These are phyloP conservation scores for Osmoderma eremita DNA, from an alignment of 2,888 invertebrate species.

Conservation along the genomic window DNA sequence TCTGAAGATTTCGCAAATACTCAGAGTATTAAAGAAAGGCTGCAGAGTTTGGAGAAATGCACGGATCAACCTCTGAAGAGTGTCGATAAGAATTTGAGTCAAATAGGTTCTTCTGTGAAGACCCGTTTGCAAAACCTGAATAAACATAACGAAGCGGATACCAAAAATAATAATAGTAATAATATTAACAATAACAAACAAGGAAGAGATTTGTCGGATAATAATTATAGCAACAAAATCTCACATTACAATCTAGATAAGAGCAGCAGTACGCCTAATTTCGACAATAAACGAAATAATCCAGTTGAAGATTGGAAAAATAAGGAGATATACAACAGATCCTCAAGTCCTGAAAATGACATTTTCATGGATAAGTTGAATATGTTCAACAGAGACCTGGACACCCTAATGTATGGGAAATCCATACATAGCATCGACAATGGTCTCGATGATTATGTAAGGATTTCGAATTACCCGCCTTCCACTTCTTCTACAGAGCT, in stretches of 20 bases:
- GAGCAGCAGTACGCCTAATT: constrained; percentile 47
- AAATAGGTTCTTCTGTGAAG: constrained; percentile 45
- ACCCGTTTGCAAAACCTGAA: constrained; percentile 47
- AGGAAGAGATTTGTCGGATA: constrained; percentile 35
- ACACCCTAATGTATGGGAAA: constrained; percentile 56
- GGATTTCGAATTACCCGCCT: constrained; percentile 65
- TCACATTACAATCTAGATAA: constrained; percentile 53
- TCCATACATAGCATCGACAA: constrained; percentile 68
- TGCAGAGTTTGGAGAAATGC: constrained; percentile 75
- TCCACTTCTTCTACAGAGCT: constrained; percentile 70
- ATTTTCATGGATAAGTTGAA: constrained; percentile 61
- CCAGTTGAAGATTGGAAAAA: constrained; percentile 44
- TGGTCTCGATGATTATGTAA: constrained; percentile 66
- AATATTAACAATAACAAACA: not conserved
- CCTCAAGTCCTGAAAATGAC: constrained; percentile 70
- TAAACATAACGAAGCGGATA: constrained; percentile 45
- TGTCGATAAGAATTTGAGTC: constrained; percentile 43
- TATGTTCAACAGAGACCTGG: constrained; percentile 63
- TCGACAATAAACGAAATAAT: constrained; percentile 45
- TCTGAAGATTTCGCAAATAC: constrained; percentile 74
- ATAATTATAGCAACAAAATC: constrained; percentile 50
- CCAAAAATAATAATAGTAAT: constrained; percentile 50
- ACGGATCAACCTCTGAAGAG: constrained; percentile 65
- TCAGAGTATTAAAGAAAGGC: constrained; percentile 77
- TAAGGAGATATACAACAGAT: constrained; percentile 56